Percentiles rank a stretch among this genome's conserved stretches.
Evolutionary conservation across 2,113 vertebrate genomes (phyloP).

Genomic region (Hoplias malabaricus): DNA sequence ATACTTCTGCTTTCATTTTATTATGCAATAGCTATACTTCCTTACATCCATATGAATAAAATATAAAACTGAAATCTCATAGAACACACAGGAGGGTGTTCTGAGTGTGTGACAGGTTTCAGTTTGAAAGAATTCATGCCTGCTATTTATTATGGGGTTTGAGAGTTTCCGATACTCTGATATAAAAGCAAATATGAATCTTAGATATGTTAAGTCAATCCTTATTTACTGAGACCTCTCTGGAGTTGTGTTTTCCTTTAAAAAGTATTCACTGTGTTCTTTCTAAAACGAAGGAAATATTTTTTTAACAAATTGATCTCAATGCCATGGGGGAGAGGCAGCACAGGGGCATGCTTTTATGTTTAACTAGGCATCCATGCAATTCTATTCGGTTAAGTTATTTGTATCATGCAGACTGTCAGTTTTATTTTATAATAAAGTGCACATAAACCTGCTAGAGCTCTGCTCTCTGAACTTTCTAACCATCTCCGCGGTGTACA

Average conservation of each 20-base stretch:
- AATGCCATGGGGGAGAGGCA: conserved; percentile 42
- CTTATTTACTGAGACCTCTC: background rate
- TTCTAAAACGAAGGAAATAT: conserved; percentile 62
- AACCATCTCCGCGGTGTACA: background rate
- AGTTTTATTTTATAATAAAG: background rate
- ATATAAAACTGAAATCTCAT: too few species aligned
- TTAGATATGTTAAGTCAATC: background rate
- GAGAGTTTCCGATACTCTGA: background rate
- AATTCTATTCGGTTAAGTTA: conserved; percentile 45
- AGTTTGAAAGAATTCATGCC: too few species aligned
- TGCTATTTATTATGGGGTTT: too few species aligned
- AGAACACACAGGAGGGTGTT: too few species aligned
- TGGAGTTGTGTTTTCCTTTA: conserved; percentile 47
- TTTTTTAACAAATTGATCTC: conserved; percentile 48
- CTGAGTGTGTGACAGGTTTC: too few species aligned
- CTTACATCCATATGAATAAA: too few species aligned
- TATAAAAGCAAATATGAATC: background rate
- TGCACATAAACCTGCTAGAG: background rate
- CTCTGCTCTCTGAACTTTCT: background rate
- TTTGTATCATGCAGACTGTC: conserved; percentile 39
- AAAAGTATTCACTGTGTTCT: conserved; percentile 42
- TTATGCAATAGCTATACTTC: too few species aligned
- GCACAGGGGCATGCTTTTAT: background rate
- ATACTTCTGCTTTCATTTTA: too few species aligned
- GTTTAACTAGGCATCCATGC: conserved; percentile 3